Conservation (phyloP, 2,888 invertebrate genomes). For the Cremastinae sp. region DNA sequence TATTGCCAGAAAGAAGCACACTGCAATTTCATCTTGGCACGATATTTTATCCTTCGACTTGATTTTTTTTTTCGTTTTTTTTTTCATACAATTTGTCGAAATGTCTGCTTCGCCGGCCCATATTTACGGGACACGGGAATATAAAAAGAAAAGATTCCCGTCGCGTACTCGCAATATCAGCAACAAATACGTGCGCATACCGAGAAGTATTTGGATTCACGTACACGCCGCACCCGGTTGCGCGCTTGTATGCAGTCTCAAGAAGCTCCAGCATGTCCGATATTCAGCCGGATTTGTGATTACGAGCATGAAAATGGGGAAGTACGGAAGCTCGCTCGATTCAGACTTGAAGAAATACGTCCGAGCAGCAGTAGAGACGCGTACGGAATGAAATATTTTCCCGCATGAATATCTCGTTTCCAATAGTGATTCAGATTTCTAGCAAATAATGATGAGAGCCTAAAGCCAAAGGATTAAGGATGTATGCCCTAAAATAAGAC, state of each 20-base stretch:
- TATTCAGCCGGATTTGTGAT: conserved; percentile 52
- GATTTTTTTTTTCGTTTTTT: not conserved
- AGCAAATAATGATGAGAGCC: no score
- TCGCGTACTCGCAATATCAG: conserved; percentile 41
- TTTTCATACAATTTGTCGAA: conserved; percentile 17
- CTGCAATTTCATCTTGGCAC: not conserved
- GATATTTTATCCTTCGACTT: no score
- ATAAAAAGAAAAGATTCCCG: conserved; percentile 45
- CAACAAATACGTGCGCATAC: conserved; percentile 16
- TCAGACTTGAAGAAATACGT: conserved; percentile 23
- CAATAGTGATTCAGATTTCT: no score
- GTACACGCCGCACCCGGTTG: conserved; percentile 27
- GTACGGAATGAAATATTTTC: conserved; percentile 36
- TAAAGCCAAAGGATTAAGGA: no score
- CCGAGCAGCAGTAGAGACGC: conserved; percentile 26
- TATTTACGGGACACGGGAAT: conserved; percentile 23
- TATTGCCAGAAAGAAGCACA: no score
- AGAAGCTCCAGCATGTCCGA: conserved; percentile 44
- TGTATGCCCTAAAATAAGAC: no score
- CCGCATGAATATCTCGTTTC: not conserved
- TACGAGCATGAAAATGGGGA: conserved; percentile 47
- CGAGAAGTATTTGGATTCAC: conserved; percentile 27
- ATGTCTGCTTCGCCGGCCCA: conserved; percentile 25
- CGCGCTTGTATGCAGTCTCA: conserved; percentile 43
- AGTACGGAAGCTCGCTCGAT: conserved; percentile 26